Conservation (phyloP, 2,113 vertebrate species). For the Geococcyx californianus region DNA sequence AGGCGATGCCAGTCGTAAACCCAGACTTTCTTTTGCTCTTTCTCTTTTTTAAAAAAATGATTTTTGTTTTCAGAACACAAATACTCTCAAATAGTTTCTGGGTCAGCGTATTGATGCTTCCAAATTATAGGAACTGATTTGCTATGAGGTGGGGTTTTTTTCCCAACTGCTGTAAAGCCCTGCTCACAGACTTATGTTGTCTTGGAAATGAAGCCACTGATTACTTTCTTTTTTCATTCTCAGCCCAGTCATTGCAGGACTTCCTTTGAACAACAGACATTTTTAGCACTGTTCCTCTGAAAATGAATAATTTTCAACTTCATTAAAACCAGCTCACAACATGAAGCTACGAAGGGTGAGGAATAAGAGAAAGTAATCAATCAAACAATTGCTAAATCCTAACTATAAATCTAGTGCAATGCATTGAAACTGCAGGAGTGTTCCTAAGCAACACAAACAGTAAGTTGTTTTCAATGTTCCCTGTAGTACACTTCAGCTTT, state of each 20-base stretch:
- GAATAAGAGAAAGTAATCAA: conserved; percentile 69
- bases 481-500: conserved; percentile 71
- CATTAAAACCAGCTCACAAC: conserved; percentile 63
- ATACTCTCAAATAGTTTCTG: conserved; percentile 26
- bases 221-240: conserved; percentile 66
- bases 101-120: conserved; percentile 15
- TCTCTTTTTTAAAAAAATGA: neutral
- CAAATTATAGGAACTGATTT: conserved; percentile 13
- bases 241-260: conserved; percentile 39
- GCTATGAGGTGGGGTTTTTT: conserved; percentile 9
- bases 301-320: conserved; percentile 70
- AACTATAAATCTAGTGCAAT: conserved; percentile 69
- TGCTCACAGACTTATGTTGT: conserved; percentile 33
- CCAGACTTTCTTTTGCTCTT: neutral
- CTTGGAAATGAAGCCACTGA: conserved; percentile 64
- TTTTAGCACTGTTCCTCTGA: conserved; percentile 40
- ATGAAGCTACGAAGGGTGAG: conserved; percentile 51
- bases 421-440: conserved; percentile 64
- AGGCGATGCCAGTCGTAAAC: conserved; percentile 30
- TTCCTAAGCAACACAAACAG: conserved; percentile 72
- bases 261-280: conserved; percentile 30
- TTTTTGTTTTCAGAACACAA: conserved; percentile 30
- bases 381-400: conserved; percentile 74
- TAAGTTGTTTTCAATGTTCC: conserved; percentile 70
- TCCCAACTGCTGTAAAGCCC: neutral